A percentile compares a stretch with the other conserved stretches of the same genome.
phyloP scores from a whole-genome alignment of 2,888 invertebrate species.

The Bedellia somnulentella region DNA sequence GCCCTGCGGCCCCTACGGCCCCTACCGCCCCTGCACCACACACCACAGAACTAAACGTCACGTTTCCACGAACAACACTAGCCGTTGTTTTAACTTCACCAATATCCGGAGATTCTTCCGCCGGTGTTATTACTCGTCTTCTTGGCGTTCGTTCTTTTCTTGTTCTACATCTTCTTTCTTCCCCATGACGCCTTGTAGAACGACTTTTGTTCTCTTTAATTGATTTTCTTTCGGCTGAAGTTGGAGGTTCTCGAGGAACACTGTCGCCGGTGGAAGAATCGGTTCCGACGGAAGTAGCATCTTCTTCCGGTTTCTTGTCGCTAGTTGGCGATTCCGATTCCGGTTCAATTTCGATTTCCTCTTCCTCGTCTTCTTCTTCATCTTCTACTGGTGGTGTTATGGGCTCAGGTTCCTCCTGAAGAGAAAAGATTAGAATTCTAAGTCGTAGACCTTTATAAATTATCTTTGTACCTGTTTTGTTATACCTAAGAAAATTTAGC shows the following conservation, averaged over 20 bases:
- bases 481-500: too few relatives aligned
- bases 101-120: conserved; percentile 12
- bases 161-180: neutral
- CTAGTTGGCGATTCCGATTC: conserved; percentile 16
- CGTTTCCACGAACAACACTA: conserved; percentile 26
- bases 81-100: conserved; percentile 10
- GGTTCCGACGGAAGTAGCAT: conserved; percentile 11
- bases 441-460: too few relatives aligned
- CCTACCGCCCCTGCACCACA: conserved; percentile 6
- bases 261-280: conserved; percentile 5
- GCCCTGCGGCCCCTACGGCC: conserved; percentile 10
- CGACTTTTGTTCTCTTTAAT: neutral
- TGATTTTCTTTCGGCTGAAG: conserved; percentile 2
- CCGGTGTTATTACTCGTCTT: conserved; percentile 10
- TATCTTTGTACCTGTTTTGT: too few relatives aligned
- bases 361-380: neutral
- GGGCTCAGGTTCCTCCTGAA: too few relatives aligned
- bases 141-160: neutral
- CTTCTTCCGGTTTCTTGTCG: conserved; percentile 10
- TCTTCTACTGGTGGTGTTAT: too few relatives aligned
- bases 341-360: conserved; percentile 2
- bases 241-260: neutral
- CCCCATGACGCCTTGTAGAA: conserved; percentile 12
- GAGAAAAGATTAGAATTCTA: too few relatives aligned
- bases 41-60: conserved; percentile 37